Percentiles rank a stretch among this genome's conserved stretches.
These are phyloP conservation scores for Onthophagus taurus DNA, from an alignment of 1,140 invertebrate species.

Conservation along the genomic window DNA sequence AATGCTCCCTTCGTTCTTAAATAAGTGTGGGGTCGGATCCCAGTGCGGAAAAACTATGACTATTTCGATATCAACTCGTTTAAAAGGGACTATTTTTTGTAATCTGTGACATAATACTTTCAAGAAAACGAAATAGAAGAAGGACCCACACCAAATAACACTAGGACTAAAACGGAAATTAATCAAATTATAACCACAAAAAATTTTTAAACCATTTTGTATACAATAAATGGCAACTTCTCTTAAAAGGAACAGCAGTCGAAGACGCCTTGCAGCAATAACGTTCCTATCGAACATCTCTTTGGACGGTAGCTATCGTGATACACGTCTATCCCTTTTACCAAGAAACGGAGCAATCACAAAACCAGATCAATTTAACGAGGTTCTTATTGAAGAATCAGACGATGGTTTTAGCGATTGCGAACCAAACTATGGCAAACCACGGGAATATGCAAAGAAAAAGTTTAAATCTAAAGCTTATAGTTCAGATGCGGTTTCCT, in stretches of 20 bases:
- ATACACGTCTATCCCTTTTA: conserved; percentile 62
- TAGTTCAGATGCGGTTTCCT: conserved; percentile 45
- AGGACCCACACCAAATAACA: too few relatives aligned
- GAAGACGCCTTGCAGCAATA: conserved; percentile 73
- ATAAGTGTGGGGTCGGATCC: too few relatives aligned
- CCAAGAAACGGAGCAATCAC: conserved; percentile 39
- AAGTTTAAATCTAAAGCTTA: conserved; percentile 30
- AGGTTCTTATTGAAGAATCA: conserved; percentile 40
- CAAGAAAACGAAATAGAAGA: too few relatives aligned
- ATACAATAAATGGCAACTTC: conserved; percentile 42
- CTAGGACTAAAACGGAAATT: too few relatives aligned
- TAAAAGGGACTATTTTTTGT: conserved; percentile 11
- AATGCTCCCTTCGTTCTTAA: too few relatives aligned
- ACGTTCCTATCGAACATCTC: conserved; percentile 92
- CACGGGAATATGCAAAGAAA: conserved; percentile 23
- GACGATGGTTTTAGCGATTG: conserved; percentile 41
- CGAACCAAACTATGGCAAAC: conserved; percentile 30
- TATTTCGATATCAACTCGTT: conserved; percentile 1
- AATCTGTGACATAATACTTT: conserved; percentile 14
- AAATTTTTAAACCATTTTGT: not conserved
- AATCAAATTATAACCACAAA: too few relatives aligned
- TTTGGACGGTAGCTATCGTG: conserved; percentile 80
- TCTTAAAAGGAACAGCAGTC: conserved; percentile 47
- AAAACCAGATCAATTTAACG: conserved; percentile 34
- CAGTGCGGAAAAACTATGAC: too few relatives aligned